A percentile compares a stretch with the other conserved stretches of the same genome.
Evolutionary conservation across 1,140 invertebrate genomes (phyloP).

Genomic region (Cryptotermes secundus): DNA sequence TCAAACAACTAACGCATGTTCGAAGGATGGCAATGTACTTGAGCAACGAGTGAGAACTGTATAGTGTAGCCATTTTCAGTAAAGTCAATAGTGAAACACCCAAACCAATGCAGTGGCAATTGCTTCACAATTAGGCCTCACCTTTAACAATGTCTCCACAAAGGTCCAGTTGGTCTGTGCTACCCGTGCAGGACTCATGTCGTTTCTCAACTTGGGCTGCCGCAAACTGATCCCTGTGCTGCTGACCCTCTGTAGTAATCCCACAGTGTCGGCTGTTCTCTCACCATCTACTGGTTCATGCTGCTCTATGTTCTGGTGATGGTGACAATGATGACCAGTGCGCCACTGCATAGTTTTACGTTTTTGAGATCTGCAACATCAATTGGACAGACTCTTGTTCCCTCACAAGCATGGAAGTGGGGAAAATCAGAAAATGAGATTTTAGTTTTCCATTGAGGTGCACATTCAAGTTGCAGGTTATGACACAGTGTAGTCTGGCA

Average conservation of each 20-base stretch:
- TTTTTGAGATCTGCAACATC: not conserved
- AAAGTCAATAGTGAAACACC: too few relatives aligned
- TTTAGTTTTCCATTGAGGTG: too few relatives aligned
- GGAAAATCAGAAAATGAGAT: too few relatives aligned
- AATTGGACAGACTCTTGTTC: too few relatives aligned
- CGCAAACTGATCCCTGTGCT: not conserved
- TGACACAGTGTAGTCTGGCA: too few relatives aligned
- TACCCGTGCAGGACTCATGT: constrained; percentile 72
- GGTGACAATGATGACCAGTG: not conserved
- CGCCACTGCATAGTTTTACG: not conserved
- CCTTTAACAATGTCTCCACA: constrained; percentile 94
- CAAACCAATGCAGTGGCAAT: too few relatives aligned
- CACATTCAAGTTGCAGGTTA: too few relatives aligned
- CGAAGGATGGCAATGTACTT: too few relatives aligned
- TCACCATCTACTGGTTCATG: not conserved
- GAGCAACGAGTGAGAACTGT: too few relatives aligned
- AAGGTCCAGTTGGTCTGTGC: constrained; percentile 99
- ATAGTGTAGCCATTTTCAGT: too few relatives aligned
- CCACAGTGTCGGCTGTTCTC: not conserved
- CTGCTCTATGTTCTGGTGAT: not conserved
- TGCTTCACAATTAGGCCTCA: constrained; percentile 46
- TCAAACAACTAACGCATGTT: too few relatives aligned
- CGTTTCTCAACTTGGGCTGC: constrained; percentile 29
- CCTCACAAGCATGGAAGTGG: too few relatives aligned
- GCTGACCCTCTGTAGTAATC: not conserved